Base-by-base conservation (phyloP, 2,113 vertebrate genomes). In the Microcebus murinus region DNA sequence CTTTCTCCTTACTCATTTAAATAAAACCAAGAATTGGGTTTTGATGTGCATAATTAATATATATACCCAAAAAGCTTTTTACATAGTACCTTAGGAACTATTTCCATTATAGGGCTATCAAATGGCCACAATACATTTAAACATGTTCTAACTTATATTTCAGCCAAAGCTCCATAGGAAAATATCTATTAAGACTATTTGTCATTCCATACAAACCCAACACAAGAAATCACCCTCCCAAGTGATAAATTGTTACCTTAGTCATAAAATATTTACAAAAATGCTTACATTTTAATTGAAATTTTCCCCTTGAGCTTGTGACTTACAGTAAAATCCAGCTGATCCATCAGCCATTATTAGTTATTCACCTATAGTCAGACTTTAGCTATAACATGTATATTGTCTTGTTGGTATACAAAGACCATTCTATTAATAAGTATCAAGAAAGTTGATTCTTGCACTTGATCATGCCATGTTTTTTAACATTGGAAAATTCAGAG, bases 111-210 rank as follows among this genome's bases (percentile, higher is more conserved):
- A 36, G 1, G n/a, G n/a, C 6, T 94, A 68, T 31, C 65, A 63
- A 63, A 42, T 55, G 39, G 5, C 50, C 34, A 77, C 76, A 91
- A 42, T 57, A 21, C 14, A 52, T 77, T 77, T 67, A 90, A 94
- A 82, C 17, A 21, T 86, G 42, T 90, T 63, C 48, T 95, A 57
- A 29, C 29, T 77, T 91, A 76, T 95, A 71, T 45, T 77, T 89
- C 34, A 80, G 25, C 39, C 45, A 95, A 88, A 79, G 8, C 27
- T 8, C 13, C 79, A 48, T 14, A 96, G 31, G 25, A 83, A 80
- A 85, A n/a, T 42, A 73, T 3, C 27, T 52, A 27, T 45, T 73
- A 39, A 96, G 27, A 34, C 55, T 74, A 17, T 48, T 79, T 59
- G 31, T 73, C 82, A 50, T 34, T 76, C 12, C 59, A n/a, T 31